Evolutionary conservation across 2,888 invertebrate species (phyloP), one percentile per base, ranked within the genome.

Genomic region (Agrotis clavis): DNA sequence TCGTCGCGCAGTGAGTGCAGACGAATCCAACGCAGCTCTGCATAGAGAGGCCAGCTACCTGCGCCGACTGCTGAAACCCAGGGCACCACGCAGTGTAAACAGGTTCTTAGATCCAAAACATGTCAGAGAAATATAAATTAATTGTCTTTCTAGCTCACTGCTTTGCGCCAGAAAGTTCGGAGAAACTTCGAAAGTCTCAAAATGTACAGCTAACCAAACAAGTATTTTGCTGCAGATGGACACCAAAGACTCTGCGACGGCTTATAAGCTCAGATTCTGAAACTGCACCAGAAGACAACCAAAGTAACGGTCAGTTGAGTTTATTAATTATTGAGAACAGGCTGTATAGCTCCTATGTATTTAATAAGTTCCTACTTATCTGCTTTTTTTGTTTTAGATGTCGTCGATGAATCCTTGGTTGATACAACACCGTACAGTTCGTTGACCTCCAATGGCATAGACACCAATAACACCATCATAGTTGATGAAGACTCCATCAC

Each of bases 1-100:
- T 21, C 90, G 96, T 2, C 93, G 96, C 16, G 92, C 94, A 11
- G 92, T 95, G 19, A 96, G 96, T 70, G 96, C 92, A 2, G 95
- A 95, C 74, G 95, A 93, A 35, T 90, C 94, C 1, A 92, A 92
- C 77, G 87, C 89, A 18, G 88, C 91, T 2, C 84, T 94, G 25
- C 92, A 91, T 25, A 90, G 92, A 16, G 94, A 94, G 74, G 94
- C 92, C 14, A 94, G 94, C 76, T 77, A 93, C 45, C 81, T 95
- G 54, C 88, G 94, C 5, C 85, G 94, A 7, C 73, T 93, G 66
- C 84, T 94, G 19, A 89, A 90, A 13, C 92, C 92, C 16, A 89
- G 90, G 25, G 84, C 91, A 0, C 90, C 91, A 30, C 90, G 93
- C 45, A 94, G 92, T 6, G 86, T 95, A 51, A 88, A 91, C 69